Base-by-base conservation (phyloP, 2,797 vertebrate genomes). In the Microctenopoma steveboyesi region DNA sequence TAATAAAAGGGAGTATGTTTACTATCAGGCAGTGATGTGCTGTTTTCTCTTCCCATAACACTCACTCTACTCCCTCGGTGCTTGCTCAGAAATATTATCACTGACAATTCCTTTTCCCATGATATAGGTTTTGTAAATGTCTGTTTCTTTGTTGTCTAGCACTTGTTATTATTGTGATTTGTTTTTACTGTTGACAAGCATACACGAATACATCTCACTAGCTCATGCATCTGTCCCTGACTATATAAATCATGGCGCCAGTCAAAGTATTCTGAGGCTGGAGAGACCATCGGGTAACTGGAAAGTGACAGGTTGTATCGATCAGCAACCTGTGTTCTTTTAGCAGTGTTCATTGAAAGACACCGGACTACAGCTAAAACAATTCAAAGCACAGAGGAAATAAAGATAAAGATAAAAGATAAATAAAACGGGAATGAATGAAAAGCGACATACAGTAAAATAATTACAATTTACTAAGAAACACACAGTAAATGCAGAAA, bases 161-260 rank as follows among this genome's bases (percentile, higher is more conserved):
- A 81, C 72, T 66, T 65, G 66, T 71, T 70, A 43, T 47, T 64
- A 15, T 52, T 76, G 61, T 79, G 68, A 59, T 89, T 87, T 90
- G 74, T 83, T 82, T 85, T 86, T 92, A 91, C 49, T 90, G 90
- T 91, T 92, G 93, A 90, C 88, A 91, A 86, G 89, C 82, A 83
- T 51, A 18, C 7, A 88, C 14, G 62, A 55, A 74, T 8, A 61
- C 50, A 69, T 94, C 95, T 95, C 87, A 91, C 91, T 90, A 92
- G 92, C 95, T 95, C 95, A 91, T 95, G 94, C 92, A 93, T 94
- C 90, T 89, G 88, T 91, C 28, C n/a, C 12, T 50, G 13, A 22
- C 43, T 56, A 15, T 22, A 57, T 33, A 5, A 6, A 50, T 18
- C 25, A 42, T 22, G 35, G 30, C 42, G 37, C 72, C 18, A 56